Conservation (phyloP, 2,797 vertebrate species). For the Hoplostethus atlanticus region DNA sequence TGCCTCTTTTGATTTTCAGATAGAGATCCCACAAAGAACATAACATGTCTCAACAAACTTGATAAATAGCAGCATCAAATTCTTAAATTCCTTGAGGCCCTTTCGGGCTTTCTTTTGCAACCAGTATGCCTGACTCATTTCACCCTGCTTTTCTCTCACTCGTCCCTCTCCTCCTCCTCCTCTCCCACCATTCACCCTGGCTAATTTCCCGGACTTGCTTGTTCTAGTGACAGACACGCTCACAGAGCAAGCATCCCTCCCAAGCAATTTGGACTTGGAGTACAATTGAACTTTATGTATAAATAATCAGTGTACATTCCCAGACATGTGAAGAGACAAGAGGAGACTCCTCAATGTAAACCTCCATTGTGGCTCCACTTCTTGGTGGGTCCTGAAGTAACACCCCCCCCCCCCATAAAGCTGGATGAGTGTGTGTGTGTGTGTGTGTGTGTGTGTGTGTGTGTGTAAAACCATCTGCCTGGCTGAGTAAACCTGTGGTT, state of each 20-base stretch:
- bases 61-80: not conserved
- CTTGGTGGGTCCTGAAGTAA: constrained; percentile 82
- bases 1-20: not conserved
- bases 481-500: constrained; percentile 73
- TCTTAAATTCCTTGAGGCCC: not conserved
- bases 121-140: not conserved
- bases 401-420: constrained; percentile 69
- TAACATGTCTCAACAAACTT: not conserved
- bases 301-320: constrained; percentile 75
- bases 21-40: constrained; percentile 3
- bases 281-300: constrained; percentile 65
- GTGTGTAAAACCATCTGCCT: constrained; percentile 63
- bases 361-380: constrained; percentile 70
- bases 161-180: constrained; percentile 5
- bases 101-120: not conserved
- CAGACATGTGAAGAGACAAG: constrained; percentile 70
- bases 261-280: constrained; percentile 45
- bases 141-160: constrained; percentile 4
- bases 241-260: constrained; percentile 22
- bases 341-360: constrained; percentile 64
- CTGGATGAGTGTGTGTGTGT: constrained; percentile 33
- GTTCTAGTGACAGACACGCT: constrained; percentile 38
- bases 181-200: constrained; percentile 5
- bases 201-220: constrained; percentile 44
- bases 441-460: constrained; percentile 24